phyloP scores from a whole-genome alignment of 2,888 invertebrate genomes.

The Pachliopta kotzebuea region DNA sequence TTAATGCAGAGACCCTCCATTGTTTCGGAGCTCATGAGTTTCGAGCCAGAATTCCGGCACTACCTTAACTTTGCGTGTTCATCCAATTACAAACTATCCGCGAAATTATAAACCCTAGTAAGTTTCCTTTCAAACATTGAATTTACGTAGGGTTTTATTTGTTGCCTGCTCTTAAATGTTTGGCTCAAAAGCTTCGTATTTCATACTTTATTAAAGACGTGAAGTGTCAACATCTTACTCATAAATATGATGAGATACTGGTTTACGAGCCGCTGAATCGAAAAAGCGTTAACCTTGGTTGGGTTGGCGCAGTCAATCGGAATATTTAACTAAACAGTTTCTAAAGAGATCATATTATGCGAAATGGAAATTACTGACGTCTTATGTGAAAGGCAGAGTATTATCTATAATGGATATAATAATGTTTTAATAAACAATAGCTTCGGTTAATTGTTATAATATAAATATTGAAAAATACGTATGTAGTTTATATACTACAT shows the following conservation, averaged over 20 bases:
- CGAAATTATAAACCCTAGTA: neutral
- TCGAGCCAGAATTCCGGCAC: neutral
- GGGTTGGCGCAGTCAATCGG: neutral
- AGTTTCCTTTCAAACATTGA: neutral
- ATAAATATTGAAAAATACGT: too few species aligned
- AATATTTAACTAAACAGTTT: neutral
- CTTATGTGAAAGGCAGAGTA: neutral
- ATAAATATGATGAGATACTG: slow-evolving; percentile 5
- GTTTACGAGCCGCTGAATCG: neutral
- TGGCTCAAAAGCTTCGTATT: neutral
- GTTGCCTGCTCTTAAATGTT: neutral
- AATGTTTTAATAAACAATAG: too few species aligned
- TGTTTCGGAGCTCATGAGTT: too few species aligned
- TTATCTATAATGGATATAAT: neutral
- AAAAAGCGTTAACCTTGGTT: neutral
- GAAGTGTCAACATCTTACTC: neutral
- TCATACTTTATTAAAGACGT: neutral
- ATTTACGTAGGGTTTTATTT: neutral
- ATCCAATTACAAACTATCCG: neutral
- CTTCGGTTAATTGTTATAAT: too few species aligned
- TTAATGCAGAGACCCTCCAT: too few species aligned
- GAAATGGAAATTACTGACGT: neutral
- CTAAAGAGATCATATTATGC: neutral
- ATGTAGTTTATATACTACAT: too few species aligned
- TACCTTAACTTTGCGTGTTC: neutral